Evolutionary conservation across 2,888 invertebrate genomes (phyloP), one percentile per base, ranked within the genome.

Genomic region (Scelioninae gen. 1): DNA sequence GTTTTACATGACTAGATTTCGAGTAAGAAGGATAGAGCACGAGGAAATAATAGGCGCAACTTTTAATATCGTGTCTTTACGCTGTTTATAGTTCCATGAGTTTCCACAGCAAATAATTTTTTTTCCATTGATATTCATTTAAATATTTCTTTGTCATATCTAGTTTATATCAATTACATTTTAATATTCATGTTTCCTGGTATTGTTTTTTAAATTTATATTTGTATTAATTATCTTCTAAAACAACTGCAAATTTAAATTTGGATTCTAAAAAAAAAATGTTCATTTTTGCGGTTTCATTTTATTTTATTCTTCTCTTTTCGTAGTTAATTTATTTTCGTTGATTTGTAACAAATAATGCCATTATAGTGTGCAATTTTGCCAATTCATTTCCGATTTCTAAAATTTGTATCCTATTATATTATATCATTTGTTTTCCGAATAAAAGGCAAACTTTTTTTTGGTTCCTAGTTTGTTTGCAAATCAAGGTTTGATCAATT

Each of bases 311-410:
- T 38, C 38, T 38, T 11, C 5, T 5, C 38, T 47, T 47, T 16
- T 47, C 11, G 13, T 43, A 40, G 9, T 43, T 11, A 10, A 9
- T 40, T 31, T 38, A 40, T 43, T 55, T 15, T 32, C 53, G 15
- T 13, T n/a, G 13, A 49, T 58, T 56, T 58, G n/a, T 32, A 23
- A 23, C 53, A 31, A 58, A 53, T 66, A 60, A 71, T 38, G 29
- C 4, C 71, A 40, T 16, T 38, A 1, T 40, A 15, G 40, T 23
- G 11, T 7, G 8, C n/a, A n/a, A 53, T 43, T 51, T n/a, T 53
- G 72, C 62, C 16, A 43, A 53, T 43, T 72, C 72, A 72, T 53
- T 62, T 72, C 72, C 72, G 51, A 72, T 72, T 72, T 53, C 40
- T 13, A 10, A 53, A 49, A 72, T 62, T 31, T 53, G 53, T 53